Evolutionary conservation across 2,888 invertebrate genomes (phyloP).

Genomic region (Rosalia funebris): DNA sequence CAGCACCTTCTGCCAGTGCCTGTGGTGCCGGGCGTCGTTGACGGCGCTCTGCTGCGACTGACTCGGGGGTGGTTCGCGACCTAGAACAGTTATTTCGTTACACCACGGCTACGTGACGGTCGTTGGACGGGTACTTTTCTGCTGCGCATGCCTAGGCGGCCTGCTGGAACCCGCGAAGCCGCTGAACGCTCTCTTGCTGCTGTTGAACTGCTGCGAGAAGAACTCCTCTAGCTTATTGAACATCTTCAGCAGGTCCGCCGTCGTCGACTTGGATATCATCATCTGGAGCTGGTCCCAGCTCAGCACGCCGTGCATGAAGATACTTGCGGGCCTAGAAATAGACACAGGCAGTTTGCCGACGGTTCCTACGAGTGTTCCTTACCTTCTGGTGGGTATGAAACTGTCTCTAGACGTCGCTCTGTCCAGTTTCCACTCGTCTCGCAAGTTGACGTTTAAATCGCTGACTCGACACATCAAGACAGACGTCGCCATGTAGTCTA

Average conservation of each 20-base stretch:
- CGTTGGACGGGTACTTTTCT: slow-evolving; percentile 53
- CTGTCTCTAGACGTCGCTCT: slow-evolving; percentile 63
- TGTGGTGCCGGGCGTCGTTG: slow-evolving; percentile 59
- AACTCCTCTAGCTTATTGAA: slow-evolving; percentile 96
- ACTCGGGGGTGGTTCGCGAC: background rate
- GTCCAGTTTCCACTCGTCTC: slow-evolving; percentile 88
- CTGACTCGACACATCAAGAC: slow-evolving; percentile 92
- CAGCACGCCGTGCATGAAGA: slow-evolving; percentile 91
- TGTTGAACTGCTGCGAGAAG: slow-evolving; percentile 97
- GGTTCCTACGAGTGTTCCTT: background rate
- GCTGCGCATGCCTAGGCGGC: slow-evolving; percentile 55
- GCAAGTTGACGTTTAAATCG: slow-evolving; percentile 79
- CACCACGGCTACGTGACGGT: too few relatives aligned
- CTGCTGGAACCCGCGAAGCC: slow-evolving; percentile 57
- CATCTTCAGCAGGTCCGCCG: slow-evolving; percentile 96
- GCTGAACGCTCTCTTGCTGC: slow-evolving; percentile 88
- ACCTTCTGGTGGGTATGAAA: slow-evolving; percentile 74
- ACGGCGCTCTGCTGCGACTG: background rate
- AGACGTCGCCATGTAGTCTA: slow-evolving; percentile 99
- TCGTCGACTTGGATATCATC: slow-evolving; percentile 96
- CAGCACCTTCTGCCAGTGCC: slow-evolving; percentile 94
- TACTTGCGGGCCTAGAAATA: slow-evolving; percentile 78
- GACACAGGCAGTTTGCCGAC: slow-evolving; percentile 17
- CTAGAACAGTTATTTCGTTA: too few relatives aligned
- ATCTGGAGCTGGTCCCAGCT: slow-evolving; percentile 97